These are phyloP conservation scores for Craterocephalus amniculus DNA, from an alignment of 2,797 vertebrate species.

Conservation along the genomic window DNA sequence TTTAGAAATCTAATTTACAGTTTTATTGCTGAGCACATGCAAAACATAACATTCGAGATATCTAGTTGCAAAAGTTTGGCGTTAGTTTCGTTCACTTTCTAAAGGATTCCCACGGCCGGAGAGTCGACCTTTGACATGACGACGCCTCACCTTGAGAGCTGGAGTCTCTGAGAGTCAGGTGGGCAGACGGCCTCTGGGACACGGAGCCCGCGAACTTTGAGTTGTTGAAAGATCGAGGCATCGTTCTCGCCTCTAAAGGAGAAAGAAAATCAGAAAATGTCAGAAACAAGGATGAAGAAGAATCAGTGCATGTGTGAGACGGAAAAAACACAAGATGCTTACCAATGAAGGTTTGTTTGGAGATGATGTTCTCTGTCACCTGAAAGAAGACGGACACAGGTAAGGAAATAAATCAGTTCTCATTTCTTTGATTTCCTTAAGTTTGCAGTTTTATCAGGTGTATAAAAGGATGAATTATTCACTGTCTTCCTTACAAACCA, in stretches of 20 bases:
- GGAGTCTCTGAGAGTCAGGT: conserved; percentile 84
- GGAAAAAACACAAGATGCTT: conserved; percentile 45
- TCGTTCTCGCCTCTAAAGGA: conserved; percentile 77
- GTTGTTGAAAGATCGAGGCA: conserved; percentile 80
- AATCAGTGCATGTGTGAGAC: not conserved
- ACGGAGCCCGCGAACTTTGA: conserved; percentile 73
- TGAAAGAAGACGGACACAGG: conserved; percentile 54
- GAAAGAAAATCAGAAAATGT: conserved; percentile 6
- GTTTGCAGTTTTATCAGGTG: no score
- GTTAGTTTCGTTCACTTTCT: not conserved
- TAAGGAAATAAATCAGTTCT: not conserved
- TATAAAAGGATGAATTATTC: no score
- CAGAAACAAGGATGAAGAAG: not conserved
- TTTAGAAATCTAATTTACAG: not conserved
- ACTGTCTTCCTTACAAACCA: no score
- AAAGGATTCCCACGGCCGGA: not conserved
- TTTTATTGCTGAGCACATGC: not conserved
- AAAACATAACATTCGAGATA: not conserved
- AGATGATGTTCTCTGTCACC: conserved; percentile 87
- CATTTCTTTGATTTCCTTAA: no score
- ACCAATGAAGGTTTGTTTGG: conserved; percentile 84
- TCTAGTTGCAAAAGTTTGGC: not conserved
- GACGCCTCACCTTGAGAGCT: conserved; percentile 71
- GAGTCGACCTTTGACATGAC: not conserved
- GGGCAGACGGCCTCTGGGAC: conserved; percentile 84